A percentile compares a stretch with the other conserved stretches of the same genome.
phyloP scores from a whole-genome alignment of 1,140 invertebrate genomes.

The Coenobita brevimanus region DNA sequence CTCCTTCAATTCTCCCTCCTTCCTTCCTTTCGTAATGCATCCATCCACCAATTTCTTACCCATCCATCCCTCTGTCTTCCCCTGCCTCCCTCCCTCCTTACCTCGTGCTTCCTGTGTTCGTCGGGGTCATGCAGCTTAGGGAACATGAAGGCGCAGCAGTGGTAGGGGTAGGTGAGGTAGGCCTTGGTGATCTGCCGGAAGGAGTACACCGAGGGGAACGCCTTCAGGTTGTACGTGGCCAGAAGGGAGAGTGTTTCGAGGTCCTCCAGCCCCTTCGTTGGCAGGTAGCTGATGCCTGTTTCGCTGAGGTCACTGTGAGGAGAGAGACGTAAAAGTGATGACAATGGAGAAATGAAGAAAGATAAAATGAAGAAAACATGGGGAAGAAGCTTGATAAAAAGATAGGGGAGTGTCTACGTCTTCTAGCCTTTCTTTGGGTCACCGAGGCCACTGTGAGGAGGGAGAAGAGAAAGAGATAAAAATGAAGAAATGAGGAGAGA shows the following conservation, averaged over 20 bases:
- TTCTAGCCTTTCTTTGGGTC: too few relatives aligned
- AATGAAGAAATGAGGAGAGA: too few relatives aligned
- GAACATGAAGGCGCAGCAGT: conserved; percentile 90
- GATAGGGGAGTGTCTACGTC: too few relatives aligned
- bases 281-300: conserved; percentile 83
- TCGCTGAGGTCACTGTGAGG: conserved; percentile 81
- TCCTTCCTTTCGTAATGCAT: too few relatives aligned
- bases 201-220: conserved; percentile 88
- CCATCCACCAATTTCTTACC: neutral
- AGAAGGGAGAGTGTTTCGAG: conserved; percentile 83
- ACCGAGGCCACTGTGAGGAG: too few relatives aligned
- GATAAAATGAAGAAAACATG: too few relatives aligned
- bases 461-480: too few relatives aligned
- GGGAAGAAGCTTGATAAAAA: too few relatives aligned
- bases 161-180: conserved; percentile 87
- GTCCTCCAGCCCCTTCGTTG: conserved; percentile 81
- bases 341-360: too few relatives aligned
- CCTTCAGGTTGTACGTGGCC: conserved; percentile 82
- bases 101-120: conserved; percentile 74
- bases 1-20: too few relatives aligned
- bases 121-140: conserved; percentile 84
- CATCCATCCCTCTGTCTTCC: neutral
- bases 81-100: neutral
- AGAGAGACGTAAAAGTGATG: neutral
- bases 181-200: conserved; percentile 78